Base-by-base conservation (phyloP, 2,888 invertebrate species). In the Eudasyphora cyanicolor region DNA sequence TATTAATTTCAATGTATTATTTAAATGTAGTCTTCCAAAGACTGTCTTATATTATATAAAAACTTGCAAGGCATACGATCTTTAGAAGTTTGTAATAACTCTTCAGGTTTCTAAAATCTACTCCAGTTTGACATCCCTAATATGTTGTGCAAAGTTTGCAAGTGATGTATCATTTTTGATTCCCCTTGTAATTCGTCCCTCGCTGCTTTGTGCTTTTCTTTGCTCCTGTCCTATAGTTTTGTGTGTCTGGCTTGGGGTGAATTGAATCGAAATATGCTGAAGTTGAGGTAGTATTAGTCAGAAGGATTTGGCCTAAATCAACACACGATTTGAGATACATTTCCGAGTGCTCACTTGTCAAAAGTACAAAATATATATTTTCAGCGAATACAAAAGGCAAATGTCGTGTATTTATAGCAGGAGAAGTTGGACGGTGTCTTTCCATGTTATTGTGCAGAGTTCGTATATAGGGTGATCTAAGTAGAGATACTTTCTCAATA, bases 231-330 rank as follows among this genome's bases (percentile, higher is more conserved):
- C 70, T 32, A 62, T 8, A n/a, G 24, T 67, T 60, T 62, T 69
- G 12, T 5, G 38, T 12, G 12, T 4, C 10, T 7, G 45, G n/a
- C n/a, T n/a, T 45, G 45, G 45, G n/a, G n/a, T 12, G n/a, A n/a
- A n/a, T n/a, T n/a, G n/a, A n/a, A n/a, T n/a, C 1, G n/a, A n/a
- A 60, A 8, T 29, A 29, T 24, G 1, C n/a, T n/a, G 64, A 54
- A 57, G 62, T 75, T 21, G 12, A 70, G 42, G 67, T 35, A 42
- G 73, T 62, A 76, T 51, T 74, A 80, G 79, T 60, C 70, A 54
- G 19, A 76, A 80, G 69, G 74, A 75, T 60, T 83, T 80, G 75
- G 49, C 77, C 83, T 78, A 80, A 71, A 78, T 80, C 35, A 84
- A 78, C 75, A 80, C n/a, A 75, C 57, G 75, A 80, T 78, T 80